Evolutionary conservation across 2,113 vertebrate species (phyloP).

Genomic region (Ictalurus punctatus): DNA sequence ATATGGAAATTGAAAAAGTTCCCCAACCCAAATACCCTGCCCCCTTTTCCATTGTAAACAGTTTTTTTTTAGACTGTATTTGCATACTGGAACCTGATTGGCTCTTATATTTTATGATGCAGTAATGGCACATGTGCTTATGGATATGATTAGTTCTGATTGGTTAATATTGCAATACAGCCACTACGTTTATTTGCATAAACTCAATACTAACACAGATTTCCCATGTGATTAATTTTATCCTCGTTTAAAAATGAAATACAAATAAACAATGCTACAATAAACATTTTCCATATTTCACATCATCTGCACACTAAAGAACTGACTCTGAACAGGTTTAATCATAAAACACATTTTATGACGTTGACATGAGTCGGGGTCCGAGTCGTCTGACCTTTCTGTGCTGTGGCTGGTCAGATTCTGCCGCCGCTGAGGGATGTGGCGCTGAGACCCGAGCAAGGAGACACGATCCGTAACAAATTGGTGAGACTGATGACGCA

Average conservation of each 20-base stretch:
- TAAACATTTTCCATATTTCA: neutral
- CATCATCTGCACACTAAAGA: neutral
- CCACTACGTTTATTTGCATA: neutral
- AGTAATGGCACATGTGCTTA: neutral
- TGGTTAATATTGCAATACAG: neutral
- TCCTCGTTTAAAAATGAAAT: neutral
- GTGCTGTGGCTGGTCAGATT: conserved; percentile 60
- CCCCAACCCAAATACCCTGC: neutral
- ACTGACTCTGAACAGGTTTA: neutral
- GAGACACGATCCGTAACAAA: conserved; percentile 69
- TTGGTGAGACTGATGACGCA: conserved; percentile 80
- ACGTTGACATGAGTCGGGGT: neutral
- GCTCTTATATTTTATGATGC: neutral
- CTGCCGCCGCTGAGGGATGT: conserved; percentile 73
- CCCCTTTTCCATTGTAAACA: neutral
- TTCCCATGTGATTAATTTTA: neutral
- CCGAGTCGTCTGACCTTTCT: conserved; percentile 3
- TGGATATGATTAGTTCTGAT: neutral
- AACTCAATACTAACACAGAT: neutral
- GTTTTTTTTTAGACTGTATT: neutral
- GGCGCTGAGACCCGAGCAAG: conserved; percentile 70
- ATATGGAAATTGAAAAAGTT: neutral
- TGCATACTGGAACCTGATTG: neutral
- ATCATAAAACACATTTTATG: neutral
- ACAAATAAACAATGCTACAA: neutral